Evolutionary conservation across 2,113 vertebrate species (phyloP).

Genomic region (Microtus montanus): DNA sequence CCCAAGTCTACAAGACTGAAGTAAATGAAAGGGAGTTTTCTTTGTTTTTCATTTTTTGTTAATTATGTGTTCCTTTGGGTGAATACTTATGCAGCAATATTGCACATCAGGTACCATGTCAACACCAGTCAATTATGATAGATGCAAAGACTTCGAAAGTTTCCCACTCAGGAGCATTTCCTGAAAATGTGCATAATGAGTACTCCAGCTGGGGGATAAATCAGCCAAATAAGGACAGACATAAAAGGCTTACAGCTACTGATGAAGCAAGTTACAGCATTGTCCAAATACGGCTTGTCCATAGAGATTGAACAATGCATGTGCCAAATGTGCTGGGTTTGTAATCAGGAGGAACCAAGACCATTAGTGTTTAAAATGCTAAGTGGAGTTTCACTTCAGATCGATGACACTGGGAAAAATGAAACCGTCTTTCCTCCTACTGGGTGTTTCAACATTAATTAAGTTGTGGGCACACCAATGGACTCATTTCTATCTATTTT

Average conservation of each 20-base stretch:
- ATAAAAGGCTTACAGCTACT: conserved; percentile 38
- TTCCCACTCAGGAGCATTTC: conserved; percentile 34
- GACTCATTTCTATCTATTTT: not conserved
- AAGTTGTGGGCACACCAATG: not conserved
- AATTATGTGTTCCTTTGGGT: not conserved
- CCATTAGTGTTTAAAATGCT: not conserved
- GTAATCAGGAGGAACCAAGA: conserved; percentile 24
- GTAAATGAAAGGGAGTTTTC: not conserved
- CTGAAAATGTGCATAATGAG: conserved; percentile 52
- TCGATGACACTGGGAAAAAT: not conserved
- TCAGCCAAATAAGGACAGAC: conserved; percentile 53
- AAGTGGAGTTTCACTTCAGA: conserved; percentile 28
- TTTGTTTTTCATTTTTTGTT: not conserved
- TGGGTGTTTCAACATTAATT: conserved; percentile 16
- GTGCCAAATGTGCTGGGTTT: conserved; percentile 26
- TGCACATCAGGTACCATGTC: not conserved
- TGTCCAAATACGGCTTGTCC: conserved; percentile 36
- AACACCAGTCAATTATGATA: conserved; percentile 24
- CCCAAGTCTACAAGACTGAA: not conserved
- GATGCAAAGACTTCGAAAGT: conserved; percentile 21
- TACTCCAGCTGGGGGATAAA: conserved; percentile 45
- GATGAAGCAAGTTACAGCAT: conserved; percentile 34
- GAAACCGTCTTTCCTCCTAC: not conserved
- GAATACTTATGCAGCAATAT: not conserved
- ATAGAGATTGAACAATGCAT: not conserved